phyloP scores from a whole-genome alignment of 2,888 invertebrate species.

The Drosophila dives region DNA sequence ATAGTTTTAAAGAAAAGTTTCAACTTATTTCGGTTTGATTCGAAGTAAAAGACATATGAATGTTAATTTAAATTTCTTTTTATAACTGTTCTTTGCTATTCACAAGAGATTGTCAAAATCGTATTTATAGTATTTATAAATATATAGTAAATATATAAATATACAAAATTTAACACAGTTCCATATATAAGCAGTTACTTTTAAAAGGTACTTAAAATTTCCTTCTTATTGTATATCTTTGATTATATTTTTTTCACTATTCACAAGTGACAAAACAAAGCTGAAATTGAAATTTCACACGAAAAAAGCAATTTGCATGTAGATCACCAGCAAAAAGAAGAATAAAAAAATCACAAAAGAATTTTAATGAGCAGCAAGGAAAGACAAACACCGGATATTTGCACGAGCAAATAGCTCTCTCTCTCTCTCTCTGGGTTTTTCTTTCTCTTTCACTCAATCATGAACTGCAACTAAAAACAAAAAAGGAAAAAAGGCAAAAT shows the following conservation, averaged over 20 bases:
- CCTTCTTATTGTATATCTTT: background rate
- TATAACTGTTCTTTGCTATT: background rate
- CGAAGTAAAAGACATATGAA: background rate
- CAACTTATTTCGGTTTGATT: background rate
- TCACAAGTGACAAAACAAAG: background rate
- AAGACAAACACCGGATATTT: constrained; percentile 38
- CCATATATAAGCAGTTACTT: background rate
- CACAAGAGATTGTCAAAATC: background rate
- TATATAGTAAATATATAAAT: background rate
- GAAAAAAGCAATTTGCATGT: constrained; percentile 27
- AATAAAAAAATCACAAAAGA: constrained; percentile 13
- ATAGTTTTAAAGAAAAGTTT: background rate
- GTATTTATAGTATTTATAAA: background rate
- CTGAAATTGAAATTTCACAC: constrained; percentile 33
- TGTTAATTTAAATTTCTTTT: background rate
- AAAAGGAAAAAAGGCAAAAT: constrained; percentile 5
- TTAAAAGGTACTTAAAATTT: background rate
- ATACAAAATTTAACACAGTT: constrained; percentile 4
- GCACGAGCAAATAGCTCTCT: constrained; percentile 1
- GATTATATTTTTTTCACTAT: background rate
- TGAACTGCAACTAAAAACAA: constrained; percentile 20
- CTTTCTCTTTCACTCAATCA: background rate
- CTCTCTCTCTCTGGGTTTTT: background rate
- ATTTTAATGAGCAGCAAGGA: constrained; percentile 19
- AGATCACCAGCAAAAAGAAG: constrained; percentile 9